Evolutionary conservation across 2,888 invertebrate species (phyloP).

Genomic region (Hemicrepidius hirtus): DNA sequence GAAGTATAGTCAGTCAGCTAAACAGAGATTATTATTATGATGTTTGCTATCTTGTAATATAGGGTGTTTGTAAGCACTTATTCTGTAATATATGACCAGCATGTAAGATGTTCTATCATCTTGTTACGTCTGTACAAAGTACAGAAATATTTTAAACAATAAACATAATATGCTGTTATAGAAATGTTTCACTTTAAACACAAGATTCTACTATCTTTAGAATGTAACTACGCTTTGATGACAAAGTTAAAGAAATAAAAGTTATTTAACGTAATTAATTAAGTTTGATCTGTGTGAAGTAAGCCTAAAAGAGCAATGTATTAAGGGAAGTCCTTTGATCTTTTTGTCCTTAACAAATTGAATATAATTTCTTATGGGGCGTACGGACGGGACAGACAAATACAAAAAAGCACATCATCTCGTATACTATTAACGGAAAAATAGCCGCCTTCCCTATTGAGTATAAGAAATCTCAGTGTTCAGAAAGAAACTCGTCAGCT

Average conservation of each 20-base stretch:
- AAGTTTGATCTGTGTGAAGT: background rate
- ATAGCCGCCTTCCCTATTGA: background rate
- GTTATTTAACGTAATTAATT: background rate
- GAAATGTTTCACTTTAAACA: too few relatives aligned
- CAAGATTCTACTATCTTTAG: too few relatives aligned
- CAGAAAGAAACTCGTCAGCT: background rate
- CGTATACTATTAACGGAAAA: background rate
- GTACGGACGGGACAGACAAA: background rate
- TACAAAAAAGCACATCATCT: background rate
- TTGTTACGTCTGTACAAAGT: too few relatives aligned
- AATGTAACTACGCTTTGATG: background rate
- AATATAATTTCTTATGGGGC: background rate
- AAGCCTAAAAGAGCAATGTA: background rate
- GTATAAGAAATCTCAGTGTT: background rate
- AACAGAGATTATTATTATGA: too few relatives aligned
- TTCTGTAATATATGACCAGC: too few relatives aligned
- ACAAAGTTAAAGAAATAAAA: background rate
- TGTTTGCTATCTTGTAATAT: too few relatives aligned
- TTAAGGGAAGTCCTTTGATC: slow-evolving; percentile 2
- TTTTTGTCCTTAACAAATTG: slow-evolving; percentile 3
- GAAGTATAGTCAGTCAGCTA: too few relatives aligned
- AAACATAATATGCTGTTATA: too few relatives aligned
- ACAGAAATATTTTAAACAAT: too few relatives aligned
- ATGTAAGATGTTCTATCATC: too few relatives aligned
- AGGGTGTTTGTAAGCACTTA: too few relatives aligned